phyloP scores from a whole-genome alignment of 2,797 vertebrate species.

The Anomalospiza imberbis region DNA sequence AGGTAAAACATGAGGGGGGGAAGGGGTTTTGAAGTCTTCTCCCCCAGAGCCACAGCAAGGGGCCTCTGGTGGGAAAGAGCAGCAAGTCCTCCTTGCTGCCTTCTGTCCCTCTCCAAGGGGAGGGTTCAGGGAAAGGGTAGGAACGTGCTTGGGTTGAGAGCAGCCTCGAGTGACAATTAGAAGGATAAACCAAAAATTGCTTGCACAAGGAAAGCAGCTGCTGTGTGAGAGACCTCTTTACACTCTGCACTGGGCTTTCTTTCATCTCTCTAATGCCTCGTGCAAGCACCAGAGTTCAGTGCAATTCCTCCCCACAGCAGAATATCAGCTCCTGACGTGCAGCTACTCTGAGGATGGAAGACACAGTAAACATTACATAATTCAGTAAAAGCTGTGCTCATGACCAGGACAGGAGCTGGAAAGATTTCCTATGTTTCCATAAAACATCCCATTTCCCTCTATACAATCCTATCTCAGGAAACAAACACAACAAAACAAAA shows the following conservation, averaged over 20 bases:
- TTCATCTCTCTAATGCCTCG: background rate
- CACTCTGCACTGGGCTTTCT: background rate
- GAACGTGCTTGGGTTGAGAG: background rate
- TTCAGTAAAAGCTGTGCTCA: background rate
- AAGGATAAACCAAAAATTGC: background rate
- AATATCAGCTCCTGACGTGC: background rate
- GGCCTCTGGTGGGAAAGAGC: background rate
- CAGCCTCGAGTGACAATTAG: background rate
- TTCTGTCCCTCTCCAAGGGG: background rate
- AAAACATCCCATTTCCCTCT: constrained; percentile 52
- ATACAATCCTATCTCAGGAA: constrained; percentile 51
- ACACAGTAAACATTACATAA: background rate
- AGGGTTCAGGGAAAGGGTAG: background rate
- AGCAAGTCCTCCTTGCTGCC: background rate
- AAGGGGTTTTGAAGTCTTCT: background rate
- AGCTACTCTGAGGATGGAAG: background rate
- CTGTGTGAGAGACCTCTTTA: background rate
- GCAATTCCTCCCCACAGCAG: background rate
- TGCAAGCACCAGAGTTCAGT: background rate
- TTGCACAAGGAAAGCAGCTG: background rate
- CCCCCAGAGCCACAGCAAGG: background rate
- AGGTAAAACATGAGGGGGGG: rapidly evolving
- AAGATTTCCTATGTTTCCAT: constrained; percentile 38
- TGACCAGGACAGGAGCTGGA: constrained; percentile 1
- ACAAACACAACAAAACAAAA: constrained; percentile 35